Base-by-base conservation (phyloP, 2,113 vertebrate species). In the Aix galericulata region DNA sequence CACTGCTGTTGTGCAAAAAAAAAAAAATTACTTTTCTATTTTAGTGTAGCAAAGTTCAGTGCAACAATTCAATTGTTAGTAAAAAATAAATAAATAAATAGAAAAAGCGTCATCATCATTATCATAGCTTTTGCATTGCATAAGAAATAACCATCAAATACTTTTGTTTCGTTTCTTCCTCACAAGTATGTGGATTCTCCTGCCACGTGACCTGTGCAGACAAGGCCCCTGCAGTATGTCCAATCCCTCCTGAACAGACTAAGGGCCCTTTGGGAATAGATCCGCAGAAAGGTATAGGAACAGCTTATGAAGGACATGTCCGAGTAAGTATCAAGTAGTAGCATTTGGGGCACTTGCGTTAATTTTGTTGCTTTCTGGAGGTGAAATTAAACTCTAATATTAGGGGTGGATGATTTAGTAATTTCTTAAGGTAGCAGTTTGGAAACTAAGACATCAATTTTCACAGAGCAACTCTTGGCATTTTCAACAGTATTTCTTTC, bases 131-230 rank as follows among this genome's bases (percentile, higher is more conserved):
- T 29, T 64, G 6, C 38, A 10, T 0, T 82, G 32, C 38, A 25
- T 10, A 38, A 38, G 69, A 68, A 75, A 68, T 85, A 95, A 73
- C 55, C 13, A 26, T 85, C 27, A 69, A 94, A 44, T 67, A 27
- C 74, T 27, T 91, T 81, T 91, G 20, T 81, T 87, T 40, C 32
- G 56, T 83, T 60, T 86, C 6, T 26, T 79, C 13, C 36, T 94
- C 27, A 6, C 92, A 96, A 99, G 99, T 98, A 13, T 99, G 99
- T 97, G 99, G 99, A 86, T 99, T 99, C 97, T 99, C 99, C 27
- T 99, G 99, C 97, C 99, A 99, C 0, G 99, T 99, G 87, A 99
- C 99, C 2, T 99, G 99, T 97, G 99, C 99, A 67, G 99, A 99
- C 97, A 99, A 99, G 96, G 99, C 99, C 75, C 99, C 99, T 6